phyloP scores from a whole-genome alignment of 2,888 invertebrate genomes.

The Portevinia maculata region DNA sequence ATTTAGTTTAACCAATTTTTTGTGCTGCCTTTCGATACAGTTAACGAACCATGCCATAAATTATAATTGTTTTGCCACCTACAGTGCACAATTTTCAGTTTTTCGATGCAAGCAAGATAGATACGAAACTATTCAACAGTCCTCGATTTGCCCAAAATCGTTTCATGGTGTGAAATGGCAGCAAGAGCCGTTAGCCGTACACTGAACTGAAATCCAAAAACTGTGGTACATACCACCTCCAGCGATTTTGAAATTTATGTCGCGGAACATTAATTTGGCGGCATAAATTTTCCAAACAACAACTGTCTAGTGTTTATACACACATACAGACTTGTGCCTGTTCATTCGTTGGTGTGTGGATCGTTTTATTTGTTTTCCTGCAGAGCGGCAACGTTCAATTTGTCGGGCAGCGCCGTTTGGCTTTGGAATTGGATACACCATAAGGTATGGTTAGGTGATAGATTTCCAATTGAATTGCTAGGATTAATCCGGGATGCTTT shows the following conservation, averaged over 20 bases:
- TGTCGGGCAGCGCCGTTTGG: constrained; percentile 9
- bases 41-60: constrained; percentile 61
- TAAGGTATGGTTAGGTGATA: constrained; percentile 1
- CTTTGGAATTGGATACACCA: not conserved
- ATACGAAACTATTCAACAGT: constrained; percentile 43
- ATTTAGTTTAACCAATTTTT: constrained; percentile 21
- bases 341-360: not conserved
- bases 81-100: constrained; percentile 52
- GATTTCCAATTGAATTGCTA: constrained; percentile 21
- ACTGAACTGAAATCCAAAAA: constrained; percentile 37
- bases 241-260: constrained; percentile 61
- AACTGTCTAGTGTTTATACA: constrained; percentile 39
- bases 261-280: constrained; percentile 54
- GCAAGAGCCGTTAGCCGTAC: constrained; percentile 4
- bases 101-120: constrained; percentile 21
- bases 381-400: constrained; percentile 6
- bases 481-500: not conserved
- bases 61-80: constrained; percentile 62
- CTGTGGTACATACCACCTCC: constrained; percentile 32
- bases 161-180: constrained; percentile 44
- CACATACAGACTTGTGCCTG: not conserved
- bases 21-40: constrained; percentile 17
- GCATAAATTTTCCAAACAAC: constrained; percentile 54
- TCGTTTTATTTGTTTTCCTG: not conserved
- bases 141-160: constrained; percentile 31